Percentiles rank a stretch among this genome's conserved stretches.
phyloP scores from a whole-genome alignment of 2,888 invertebrate species.

The Lottia scabra region DNA sequence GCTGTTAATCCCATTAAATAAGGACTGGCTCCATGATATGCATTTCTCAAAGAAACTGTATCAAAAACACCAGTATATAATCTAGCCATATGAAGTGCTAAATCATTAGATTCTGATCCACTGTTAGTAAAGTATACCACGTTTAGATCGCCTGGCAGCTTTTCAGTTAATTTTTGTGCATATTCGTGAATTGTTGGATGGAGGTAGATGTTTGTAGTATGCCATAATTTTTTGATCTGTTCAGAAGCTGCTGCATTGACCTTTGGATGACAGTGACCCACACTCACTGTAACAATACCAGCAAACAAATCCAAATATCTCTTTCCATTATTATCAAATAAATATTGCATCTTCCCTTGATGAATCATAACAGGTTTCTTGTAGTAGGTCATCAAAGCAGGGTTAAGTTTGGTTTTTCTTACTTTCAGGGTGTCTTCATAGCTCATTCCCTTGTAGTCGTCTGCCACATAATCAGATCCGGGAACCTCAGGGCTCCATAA shows the following conservation, averaged over 20 bases:
- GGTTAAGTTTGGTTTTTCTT: conserved; percentile 75
- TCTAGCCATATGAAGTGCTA: conserved; percentile 89
- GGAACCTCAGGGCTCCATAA: too few species aligned
- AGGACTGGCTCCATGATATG: conserved; percentile 93
- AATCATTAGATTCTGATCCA: conserved; percentile 96
- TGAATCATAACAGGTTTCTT: conserved; percentile 85
- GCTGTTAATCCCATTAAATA: conserved; percentile 86
- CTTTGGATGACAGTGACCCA: conserved; percentile 98
- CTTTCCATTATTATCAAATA: conserved; percentile 87
- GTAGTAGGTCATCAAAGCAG: conserved; percentile 77
- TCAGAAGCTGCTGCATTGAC: conserved; percentile 82
- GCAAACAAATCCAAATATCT: conserved; percentile 95
- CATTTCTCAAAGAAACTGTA: conserved; percentile 86
- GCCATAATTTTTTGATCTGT: conserved; percentile 88
- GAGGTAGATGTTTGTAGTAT: conserved; percentile 91
- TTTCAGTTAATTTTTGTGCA: conserved; percentile 82
- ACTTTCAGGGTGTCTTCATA: conserved; percentile 71
- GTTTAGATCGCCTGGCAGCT: conserved; percentile 88
- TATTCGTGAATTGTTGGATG: conserved; percentile 93
- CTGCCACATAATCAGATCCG: too few species aligned
- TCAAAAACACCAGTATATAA: conserved; percentile 87
- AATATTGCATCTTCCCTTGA: conserved; percentile 89
- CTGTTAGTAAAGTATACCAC: conserved; percentile 95
- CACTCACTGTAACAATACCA: conserved; percentile 96
- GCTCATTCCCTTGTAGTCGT: conserved; percentile 57